These are phyloP conservation scores for Trinorchestia longiramus DNA, from an alignment of 1,140 invertebrate species.

Conservation along the genomic window DNA sequence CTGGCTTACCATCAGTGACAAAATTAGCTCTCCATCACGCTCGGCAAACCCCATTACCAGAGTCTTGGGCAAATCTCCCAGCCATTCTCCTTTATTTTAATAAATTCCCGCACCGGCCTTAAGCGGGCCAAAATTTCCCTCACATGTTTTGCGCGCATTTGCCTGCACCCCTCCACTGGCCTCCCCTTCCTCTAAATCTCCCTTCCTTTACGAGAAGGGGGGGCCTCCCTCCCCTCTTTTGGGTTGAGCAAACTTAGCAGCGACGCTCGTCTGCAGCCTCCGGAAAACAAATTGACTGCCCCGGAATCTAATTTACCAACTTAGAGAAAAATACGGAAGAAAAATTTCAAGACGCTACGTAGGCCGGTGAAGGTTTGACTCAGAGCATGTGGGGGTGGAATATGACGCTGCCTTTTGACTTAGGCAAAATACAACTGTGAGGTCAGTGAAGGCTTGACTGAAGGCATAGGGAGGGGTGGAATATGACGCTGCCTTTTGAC, in stretches of 20 bases:
- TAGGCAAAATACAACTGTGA: not conserved
- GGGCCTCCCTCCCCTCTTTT: not conserved
- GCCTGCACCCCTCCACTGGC: not conserved
- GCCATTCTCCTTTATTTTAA: conserved; percentile 38
- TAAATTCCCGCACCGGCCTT: not conserved
- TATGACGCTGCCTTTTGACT: not conserved
- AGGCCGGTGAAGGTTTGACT: conserved; percentile 22
- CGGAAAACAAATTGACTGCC: conserved; percentile 55
- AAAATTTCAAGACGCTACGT: conserved; percentile 35
- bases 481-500: not conserved
- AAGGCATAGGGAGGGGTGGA: not conserved
- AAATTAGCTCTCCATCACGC: conserved; percentile 1
- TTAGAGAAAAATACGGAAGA: conserved; percentile 43
- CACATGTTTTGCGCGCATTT: conserved; percentile 31
- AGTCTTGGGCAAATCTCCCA: not conserved
- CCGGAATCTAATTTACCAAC: conserved; percentile 52
- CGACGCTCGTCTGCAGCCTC: conserved; percentile 53
- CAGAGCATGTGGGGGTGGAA: not conserved
- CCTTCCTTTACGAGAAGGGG: not conserved
- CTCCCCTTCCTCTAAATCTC: not conserved
- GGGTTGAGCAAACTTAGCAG: conserved; percentile 39
- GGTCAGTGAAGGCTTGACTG: conserved; percentile 31
- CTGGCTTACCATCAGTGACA: conserved; percentile 32
- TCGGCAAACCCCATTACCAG: conserved; percentile 3
- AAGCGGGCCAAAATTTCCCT: conserved; percentile 31